Percentiles rank a stretch among this genome's conserved stretches.
These are phyloP conservation scores for Myotis pilosus DNA, from an alignment of 2,797 vertebrate species.

Conservation along the genomic window DNA sequence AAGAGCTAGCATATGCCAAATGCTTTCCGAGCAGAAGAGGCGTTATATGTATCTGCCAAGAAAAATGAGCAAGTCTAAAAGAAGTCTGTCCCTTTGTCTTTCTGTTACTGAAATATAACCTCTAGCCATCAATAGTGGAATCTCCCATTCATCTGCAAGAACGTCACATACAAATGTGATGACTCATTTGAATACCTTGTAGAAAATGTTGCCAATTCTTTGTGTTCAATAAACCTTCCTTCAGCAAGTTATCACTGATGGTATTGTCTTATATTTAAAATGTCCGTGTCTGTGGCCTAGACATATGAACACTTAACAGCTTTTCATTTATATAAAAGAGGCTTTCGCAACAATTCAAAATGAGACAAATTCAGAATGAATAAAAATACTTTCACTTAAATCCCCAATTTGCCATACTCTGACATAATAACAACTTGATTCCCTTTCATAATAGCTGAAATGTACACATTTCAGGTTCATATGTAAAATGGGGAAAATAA, in stretches of 20 bases:
- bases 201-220: slow-evolving; percentile 40
- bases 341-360: slow-evolving; percentile 4
- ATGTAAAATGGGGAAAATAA: background rate
- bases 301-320: background rate
- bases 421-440: background rate
- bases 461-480: background rate
- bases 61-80: slow-evolving; percentile 25
- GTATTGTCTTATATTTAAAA: slow-evolving; percentile 30
- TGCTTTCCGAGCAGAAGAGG: background rate
- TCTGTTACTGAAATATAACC: slow-evolving; percentile 48
- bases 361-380: slow-evolving; percentile 38
- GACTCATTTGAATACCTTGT: background rate
- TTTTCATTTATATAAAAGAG: background rate
- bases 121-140: background rate
- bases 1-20: background rate
- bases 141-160: background rate
- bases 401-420: background rate
- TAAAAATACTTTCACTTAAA: background rate
- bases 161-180: background rate
- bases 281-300: background rate
- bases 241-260: slow-evolving; percentile 59
- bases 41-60: background rate
- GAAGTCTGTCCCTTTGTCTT: slow-evolving; percentile 45
- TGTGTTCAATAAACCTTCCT: slow-evolving; percentile 72
- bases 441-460: background rate